phyloP scores from a whole-genome alignment of 1,140 invertebrate genomes.

The Drosophila repletoides region DNA sequence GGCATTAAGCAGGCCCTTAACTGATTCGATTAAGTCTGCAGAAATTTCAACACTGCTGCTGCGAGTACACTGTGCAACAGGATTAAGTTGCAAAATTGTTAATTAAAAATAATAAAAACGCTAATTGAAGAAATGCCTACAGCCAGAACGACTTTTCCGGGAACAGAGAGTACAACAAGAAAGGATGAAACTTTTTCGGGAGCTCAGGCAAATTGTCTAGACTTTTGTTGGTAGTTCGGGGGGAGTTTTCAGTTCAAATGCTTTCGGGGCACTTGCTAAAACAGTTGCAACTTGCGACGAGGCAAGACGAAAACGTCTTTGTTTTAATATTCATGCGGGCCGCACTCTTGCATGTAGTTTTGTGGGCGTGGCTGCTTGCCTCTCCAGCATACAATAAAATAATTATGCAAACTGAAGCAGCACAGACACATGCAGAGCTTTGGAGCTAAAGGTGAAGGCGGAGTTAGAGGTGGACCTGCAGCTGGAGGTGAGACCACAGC shows the following conservation, averaged over 20 bases:
- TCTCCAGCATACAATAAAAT: constrained; percentile 59
- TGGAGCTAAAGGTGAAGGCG: background rate
- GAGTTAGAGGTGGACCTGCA: background rate
- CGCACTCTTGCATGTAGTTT: constrained; percentile 45
- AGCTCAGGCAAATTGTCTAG: constrained; percentile 47
- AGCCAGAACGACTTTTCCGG: constrained; percentile 3
- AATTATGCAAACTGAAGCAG: constrained; percentile 69
- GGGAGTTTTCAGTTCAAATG: constrained; percentile 1
- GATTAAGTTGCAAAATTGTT: constrained; percentile 79
- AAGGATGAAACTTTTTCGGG: constrained; percentile 52
- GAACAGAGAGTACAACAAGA: background rate
- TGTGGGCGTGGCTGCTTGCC: constrained; percentile 27
- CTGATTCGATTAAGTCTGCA: constrained; percentile 68
- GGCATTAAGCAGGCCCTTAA: constrained; percentile 44
- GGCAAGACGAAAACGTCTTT: constrained; percentile 47
- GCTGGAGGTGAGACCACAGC: background rate
- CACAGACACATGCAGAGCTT: constrained; percentile 4
- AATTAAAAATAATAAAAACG: constrained; percentile 81
- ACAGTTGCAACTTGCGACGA: constrained; percentile 45
- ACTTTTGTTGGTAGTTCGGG: constrained; percentile 9
- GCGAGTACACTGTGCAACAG: constrained; percentile 31
- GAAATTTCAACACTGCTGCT: constrained; percentile 39
- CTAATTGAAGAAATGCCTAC: constrained; percentile 76
- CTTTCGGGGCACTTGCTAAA: constrained; percentile 54
- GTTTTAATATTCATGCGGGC: constrained; percentile 72